Evolutionary conservation across 2,888 invertebrate genomes (phyloP), one percentile per base, ranked within the genome.

Genomic region (Drosophila falleni): DNA sequence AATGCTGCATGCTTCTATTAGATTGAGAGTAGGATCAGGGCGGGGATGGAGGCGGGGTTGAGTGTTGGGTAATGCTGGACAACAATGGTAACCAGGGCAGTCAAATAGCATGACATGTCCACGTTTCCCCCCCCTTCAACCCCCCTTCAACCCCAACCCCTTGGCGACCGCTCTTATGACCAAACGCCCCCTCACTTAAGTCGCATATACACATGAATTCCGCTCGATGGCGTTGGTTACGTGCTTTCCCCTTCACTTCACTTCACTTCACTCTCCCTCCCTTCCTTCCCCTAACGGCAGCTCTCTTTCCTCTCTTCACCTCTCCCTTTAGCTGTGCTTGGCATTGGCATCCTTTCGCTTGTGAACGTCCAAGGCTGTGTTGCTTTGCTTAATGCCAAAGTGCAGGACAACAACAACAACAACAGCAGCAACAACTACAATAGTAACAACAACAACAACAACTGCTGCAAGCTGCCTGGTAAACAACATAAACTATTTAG

Each of bases 401-500:
- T 80, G 80, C 80, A 78, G 80, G 59, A 63, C 73, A 65, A 56
- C 62, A 72, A 11, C 58, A 59, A 6, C 71, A 71, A 6, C 74
- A 74, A 10, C 63, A 60, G 5, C 55, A 60, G 2, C 69, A 23
- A 41, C 41, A 41, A 41, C 23, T 23, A 23, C n/a, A 49, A 3
- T 16, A 31, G 2, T 50, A 49, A 8, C 29, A 29, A 26, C 4
- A 26, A 10, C 56, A 62, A 19, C 53, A 60, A 54, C 69, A 41
- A 59, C 74, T 65, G 58, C 54, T 68, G 66, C 64, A 67, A 76
- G 80, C 51, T 76, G 77, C 33, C 66, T 77, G 78, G 89, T 81
- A 89, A 84, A 84, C 87, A 84, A 87, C 89, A 89, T 84, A 89
- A 89, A 84, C 85, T 89, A 84, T 89, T 83, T 87, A 87, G 75